Evolutionary conservation across 1,140 invertebrate species (phyloP), one percentile per base, ranked within the genome.

Genomic region (Drosophila navojoa): DNA sequence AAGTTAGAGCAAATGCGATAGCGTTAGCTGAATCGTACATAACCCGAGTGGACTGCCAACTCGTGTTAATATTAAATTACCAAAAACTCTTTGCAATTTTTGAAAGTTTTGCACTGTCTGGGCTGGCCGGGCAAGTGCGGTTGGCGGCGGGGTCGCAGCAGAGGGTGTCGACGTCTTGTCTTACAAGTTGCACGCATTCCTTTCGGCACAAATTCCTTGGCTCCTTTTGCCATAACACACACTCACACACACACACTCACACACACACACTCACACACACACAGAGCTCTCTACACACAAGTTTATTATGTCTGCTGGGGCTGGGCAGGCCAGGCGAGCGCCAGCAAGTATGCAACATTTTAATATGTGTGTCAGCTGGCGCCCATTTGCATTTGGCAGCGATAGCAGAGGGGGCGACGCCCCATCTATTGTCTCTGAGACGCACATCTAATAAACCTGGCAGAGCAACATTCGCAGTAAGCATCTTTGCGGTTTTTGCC

Each of bases 181-280:
- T 82, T 87, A 86, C 82, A 87, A 74, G 82, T 58, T 63, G 74
- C 63, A 81, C 71, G 81, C 82, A 86, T 86, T 87, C 78, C 78
- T 76, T 54, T 74, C 47, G 58, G 60, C 70, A 79, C 64, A 87
- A 79, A 81, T 82, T 87, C 67, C 62, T 62, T 40, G 61, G 49
- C 22, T 71, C 52, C 50, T 53, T 54, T 62, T 57, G 42, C 62
- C 63, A 40, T 13, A 45, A 27, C 74, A 61, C 60, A 72, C 32
- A 60, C 16, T 71, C 42, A 47, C 64, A 70, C 45, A 38, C 44
- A 27, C 49, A 63, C 49, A 61, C 19, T 58, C 13, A 60, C 11
- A 27, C 4, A 27, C 25, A n/a, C n/a, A n/a, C n/a, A n/a, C n/a
- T n/a, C n/a, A 27, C 74, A 61, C 60, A 29, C 5, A 29, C 27